Conservation (phyloP, 2,888 invertebrate species). For the Dicyrtomina minuta region DNA sequence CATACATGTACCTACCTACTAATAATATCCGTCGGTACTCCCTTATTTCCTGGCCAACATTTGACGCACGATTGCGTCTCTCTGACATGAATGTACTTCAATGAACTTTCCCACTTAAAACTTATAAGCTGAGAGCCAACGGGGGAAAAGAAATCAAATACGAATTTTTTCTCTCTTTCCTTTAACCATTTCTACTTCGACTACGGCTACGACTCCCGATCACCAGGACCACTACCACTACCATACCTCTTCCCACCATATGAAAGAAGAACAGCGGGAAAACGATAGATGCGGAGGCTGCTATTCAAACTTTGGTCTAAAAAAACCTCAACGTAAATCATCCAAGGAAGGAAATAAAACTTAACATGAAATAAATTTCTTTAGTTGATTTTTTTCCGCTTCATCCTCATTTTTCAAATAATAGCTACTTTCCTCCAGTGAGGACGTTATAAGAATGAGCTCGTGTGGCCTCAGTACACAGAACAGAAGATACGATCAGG, state of each 20-base stretch:
- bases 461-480: no score
- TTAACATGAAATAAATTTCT: constrained; percentile 12
- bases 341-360: constrained; percentile 1
- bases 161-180: neutral
- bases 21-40: neutral
- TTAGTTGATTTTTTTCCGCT: neutral
- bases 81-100: neutral
- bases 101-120: neutral
- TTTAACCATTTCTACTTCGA: neutral
- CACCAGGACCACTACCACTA: neutral
- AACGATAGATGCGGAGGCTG: no score
- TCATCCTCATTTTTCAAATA: neutral
- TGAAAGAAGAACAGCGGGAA: neutral
- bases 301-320: neutral
- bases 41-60: constrained; percentile 6
- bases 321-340: constrained; percentile 2
- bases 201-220: neutral
- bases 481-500: no score
- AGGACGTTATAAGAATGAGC: no score
- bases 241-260: neutral
- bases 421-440: neutral
- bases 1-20: neutral
- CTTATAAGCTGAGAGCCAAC: constrained; percentile 5
- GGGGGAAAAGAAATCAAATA: constrained; percentile 2
- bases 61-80: constrained; percentile 2